phyloP scores from a whole-genome alignment of 2,888 invertebrate species.

The Clepsis dumicolana region DNA sequence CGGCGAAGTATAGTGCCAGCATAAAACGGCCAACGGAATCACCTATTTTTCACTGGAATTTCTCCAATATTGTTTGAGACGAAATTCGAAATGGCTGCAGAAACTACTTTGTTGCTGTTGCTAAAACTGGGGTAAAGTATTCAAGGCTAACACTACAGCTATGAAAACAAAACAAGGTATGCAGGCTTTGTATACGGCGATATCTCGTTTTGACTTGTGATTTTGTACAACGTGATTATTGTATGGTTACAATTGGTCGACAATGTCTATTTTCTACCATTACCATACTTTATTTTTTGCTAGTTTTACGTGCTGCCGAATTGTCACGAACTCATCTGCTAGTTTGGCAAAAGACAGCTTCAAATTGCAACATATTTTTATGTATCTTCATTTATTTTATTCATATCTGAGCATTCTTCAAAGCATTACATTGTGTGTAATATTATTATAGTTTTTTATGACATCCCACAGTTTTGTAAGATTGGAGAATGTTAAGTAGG shows the following conservation, averaged over 20 bases:
- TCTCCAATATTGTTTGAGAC: neutral
- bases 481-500: neutral
- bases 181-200: constrained; percentile 3
- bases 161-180: constrained; percentile 3
- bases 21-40: neutral
- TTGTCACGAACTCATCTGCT: constrained; percentile 3
- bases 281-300: constrained; percentile 27
- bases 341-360: neutral
- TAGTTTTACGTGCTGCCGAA: constrained; percentile 11
- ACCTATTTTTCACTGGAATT: neutral
- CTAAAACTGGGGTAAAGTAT: neutral
- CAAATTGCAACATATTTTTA: constrained; percentile 15
- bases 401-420: constrained; percentile 16
- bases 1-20: neutral
- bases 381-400: constrained; percentile 21
- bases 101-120: neutral
- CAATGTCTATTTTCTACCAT: constrained; percentile 20
- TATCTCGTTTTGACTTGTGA: constrained; percentile 1
- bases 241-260: constrained; percentile 24
- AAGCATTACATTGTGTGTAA: constrained; percentile 16
- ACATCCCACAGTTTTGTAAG: constrained; percentile 13
- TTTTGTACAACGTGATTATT: constrained; percentile 2
- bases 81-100: neutral
- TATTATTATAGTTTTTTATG: constrained; percentile 10
- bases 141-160: neutral